Conservation (phyloP, 2,888 invertebrate genomes). For the Clanis bilineata region DNA sequence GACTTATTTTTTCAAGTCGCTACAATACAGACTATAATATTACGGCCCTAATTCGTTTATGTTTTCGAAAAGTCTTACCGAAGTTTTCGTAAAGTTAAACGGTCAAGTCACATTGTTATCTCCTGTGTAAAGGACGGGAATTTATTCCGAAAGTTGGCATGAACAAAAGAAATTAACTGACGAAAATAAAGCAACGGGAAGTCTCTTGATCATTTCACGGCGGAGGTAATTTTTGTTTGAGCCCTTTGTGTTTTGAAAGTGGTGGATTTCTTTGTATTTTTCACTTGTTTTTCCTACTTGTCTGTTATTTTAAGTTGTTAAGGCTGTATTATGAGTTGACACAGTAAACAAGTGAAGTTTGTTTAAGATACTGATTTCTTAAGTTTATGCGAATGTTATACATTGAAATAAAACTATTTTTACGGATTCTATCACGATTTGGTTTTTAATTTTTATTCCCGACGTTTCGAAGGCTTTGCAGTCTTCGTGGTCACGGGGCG, state of each 20-base stretch:
- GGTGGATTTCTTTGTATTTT: neutral
- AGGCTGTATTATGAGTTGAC: neutral
- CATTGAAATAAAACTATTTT: no score
- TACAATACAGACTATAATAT: no score
- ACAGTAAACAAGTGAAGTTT: neutral
- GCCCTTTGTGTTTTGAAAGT: neutral
- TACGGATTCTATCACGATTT: no score
- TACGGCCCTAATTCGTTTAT: conserved; percentile 3
- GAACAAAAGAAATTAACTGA: conserved; percentile 14
- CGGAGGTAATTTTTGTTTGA: conserved; percentile 5
- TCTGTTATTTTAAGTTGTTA: neutral
- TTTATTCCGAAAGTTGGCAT: conserved; percentile 5
- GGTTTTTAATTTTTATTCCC: no score
- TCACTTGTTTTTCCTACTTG: neutral
- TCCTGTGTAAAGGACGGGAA: conserved; percentile 1
- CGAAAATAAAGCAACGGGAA: conserved; percentile 5
- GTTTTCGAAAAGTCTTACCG: neutral
- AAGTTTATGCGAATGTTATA: no score
- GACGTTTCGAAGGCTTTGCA: no score
- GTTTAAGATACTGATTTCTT: no score
- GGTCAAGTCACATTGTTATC: conserved; percentile 14
- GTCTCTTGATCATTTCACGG: conserved; percentile 8
- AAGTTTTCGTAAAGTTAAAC: neutral
- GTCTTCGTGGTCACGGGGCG: no score
- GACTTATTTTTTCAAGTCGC: no score